Conservation (phyloP, 1,140 invertebrate species). For the Tetraneura akinire region DNA sequence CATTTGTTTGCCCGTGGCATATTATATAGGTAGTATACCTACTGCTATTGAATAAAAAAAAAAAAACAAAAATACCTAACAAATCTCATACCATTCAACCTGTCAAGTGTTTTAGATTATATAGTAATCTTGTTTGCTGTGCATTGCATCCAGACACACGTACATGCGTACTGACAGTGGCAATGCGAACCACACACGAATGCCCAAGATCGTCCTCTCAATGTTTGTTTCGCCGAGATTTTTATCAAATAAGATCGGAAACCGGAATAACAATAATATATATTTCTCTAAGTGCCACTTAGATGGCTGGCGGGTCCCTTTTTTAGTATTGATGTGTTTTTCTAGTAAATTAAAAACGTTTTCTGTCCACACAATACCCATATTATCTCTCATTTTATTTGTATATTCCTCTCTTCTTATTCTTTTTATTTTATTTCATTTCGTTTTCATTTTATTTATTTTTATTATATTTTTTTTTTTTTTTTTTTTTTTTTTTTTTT, state of each 20-base stretch:
- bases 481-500: conserved; percentile 16
- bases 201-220: conserved; percentile 23
- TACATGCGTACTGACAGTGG: conserved; percentile 25
- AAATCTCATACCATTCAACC: conserved; percentile 50
- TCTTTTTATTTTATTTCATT: too few species aligned
- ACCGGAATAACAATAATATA: conserved; percentile 50
- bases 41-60: conserved; percentile 46
- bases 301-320: conserved; percentile 32
- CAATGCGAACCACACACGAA: conserved; percentile 37
- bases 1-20: conserved; percentile 21
- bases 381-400: conserved; percentile 46
- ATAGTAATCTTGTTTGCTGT: conserved; percentile 49
- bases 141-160: conserved; percentile 1
- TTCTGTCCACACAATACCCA: conserved; percentile 35
- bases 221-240: conserved; percentile 43
- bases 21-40: neutral
- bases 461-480: conserved; percentile 15
- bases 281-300: conserved; percentile 47
- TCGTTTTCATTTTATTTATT: too few species aligned
- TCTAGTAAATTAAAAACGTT: conserved; percentile 52
- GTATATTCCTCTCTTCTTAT: conserved; percentile 37
- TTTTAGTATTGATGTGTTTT: conserved; percentile 50
- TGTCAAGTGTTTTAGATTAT: conserved; percentile 50
- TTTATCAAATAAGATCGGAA: conserved; percentile 50
- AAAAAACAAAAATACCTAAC: conserved; percentile 40